Evolutionary conservation across 2,797 vertebrate genomes (phyloP).

Genomic region (Taeniopygia guttata): DNA sequence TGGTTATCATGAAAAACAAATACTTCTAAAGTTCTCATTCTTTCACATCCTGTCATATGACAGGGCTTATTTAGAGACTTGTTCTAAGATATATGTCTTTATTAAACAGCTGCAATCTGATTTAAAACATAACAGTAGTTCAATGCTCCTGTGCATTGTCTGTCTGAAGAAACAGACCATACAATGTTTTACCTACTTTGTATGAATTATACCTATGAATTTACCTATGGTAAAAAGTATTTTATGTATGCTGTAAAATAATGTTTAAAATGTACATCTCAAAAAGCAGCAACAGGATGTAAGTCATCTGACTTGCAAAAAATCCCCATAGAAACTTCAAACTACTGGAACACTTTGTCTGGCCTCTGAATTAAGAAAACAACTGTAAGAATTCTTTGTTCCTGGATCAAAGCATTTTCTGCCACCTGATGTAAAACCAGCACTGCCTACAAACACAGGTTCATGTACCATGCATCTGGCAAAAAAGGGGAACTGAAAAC

Average conservation of each 20-base stretch:
- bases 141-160: neutral
- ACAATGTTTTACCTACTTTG: neutral
- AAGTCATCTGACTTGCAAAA: neutral
- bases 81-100: neutral
- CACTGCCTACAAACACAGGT: neutral
- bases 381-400: neutral
- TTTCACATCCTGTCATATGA: neutral
- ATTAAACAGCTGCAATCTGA: neutral
- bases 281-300: neutral
- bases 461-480: neutral
- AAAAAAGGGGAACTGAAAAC: neutral
- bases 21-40: neutral
- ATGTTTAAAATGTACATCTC: neutral
- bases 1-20: neutral
- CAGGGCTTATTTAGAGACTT: neutral
- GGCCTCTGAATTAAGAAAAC: neutral
- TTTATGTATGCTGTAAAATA: neutral
- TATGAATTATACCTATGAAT: neutral
- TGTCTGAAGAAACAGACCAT: neutral
- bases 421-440: neutral
- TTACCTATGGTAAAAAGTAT: neutral
- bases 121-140: neutral
- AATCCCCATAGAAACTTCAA: neutral
- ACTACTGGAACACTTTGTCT: neutral
- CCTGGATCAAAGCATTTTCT: neutral